A percentile compares a stretch with the other conserved stretches of the same genome.
Conservation (phyloP, 2,113 vertebrate species). For the Prochilodus magdalenae region DNA sequence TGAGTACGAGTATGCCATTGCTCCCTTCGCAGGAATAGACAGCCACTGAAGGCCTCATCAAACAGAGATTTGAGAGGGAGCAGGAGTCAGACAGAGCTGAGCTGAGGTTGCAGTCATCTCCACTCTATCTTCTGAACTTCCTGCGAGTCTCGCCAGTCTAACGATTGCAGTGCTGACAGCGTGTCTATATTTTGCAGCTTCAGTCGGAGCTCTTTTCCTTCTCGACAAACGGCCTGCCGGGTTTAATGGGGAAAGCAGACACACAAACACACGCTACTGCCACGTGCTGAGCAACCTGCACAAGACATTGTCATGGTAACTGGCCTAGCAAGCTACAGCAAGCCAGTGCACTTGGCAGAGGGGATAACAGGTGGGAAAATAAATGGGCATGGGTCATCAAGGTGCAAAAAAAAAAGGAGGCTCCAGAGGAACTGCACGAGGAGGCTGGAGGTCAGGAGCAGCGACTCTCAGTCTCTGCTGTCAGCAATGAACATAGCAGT, state of each 20-base stretch:
- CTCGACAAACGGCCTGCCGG: background rate
- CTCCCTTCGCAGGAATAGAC: background rate
- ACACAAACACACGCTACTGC: background rate
- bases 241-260: conserved; percentile 24
- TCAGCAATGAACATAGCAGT: background rate
- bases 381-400: conserved; percentile 35
- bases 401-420: conserved; percentile 16
- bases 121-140: conserved; percentile 27
- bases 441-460: conserved; percentile 29
- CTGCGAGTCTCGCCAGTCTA: conserved; percentile 31
- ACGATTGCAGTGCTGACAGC: conserved; percentile 21
- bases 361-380: conserved; percentile 33
- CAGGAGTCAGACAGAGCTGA: background rate
- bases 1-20: background rate
- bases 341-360: conserved; percentile 24
- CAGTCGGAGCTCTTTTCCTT: conserved; percentile 32
- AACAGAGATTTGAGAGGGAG: conserved; percentile 5
- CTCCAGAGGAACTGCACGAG: conserved; percentile 30
- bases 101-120: conserved; percentile 13
- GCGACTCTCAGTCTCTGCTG: background rate
- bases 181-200: conserved; percentile 23
- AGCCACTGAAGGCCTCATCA: conserved; percentile 4
- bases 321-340: conserved; percentile 28
- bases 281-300: conserved; percentile 16
- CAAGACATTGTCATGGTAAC: conserved; percentile 35